A percentile compares a stretch with the other conserved stretches of the same genome.
Evolutionary conservation across 2,113 vertebrate genomes (phyloP).

Genomic region (Corythornis madagascariensis): DNA sequence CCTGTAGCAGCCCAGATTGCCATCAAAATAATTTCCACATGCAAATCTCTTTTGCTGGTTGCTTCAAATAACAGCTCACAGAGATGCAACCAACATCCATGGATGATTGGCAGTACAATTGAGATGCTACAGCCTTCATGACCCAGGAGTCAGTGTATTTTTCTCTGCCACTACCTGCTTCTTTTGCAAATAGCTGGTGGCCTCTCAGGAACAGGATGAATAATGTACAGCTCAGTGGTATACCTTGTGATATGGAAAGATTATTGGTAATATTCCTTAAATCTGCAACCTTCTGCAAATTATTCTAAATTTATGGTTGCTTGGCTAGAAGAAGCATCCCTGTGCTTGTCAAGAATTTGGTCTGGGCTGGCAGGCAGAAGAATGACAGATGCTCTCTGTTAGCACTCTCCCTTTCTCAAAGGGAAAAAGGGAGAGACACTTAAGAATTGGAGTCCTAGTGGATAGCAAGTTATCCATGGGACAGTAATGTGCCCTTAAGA

Average conservation of each 20-base stretch:
- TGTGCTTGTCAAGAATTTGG: neutral
- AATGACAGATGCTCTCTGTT: too few species aligned
- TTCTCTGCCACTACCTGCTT: neutral
- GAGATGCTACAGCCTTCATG: neutral
- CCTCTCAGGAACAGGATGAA: neutral
- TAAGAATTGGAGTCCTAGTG: too few species aligned
- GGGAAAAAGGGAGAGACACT: too few species aligned
- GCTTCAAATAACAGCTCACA: neutral
- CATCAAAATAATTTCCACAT: neutral
- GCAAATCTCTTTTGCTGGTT: neutral
- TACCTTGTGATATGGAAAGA: neutral
- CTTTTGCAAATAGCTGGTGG: neutral
- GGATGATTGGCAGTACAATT: fast-evolving
- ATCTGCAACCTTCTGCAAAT: neutral
- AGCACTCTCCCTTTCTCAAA: too few species aligned
- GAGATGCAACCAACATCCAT: neutral
- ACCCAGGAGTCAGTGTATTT: neutral
- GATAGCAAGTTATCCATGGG: too few species aligned
- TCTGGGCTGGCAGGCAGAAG: too few species aligned
- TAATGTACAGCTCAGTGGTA: neutral
- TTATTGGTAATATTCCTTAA: neutral
- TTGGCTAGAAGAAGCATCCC: neutral
- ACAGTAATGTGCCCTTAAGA: too few species aligned
- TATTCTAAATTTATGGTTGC: neutral
- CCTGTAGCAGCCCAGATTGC: neutral